phyloP scores from a whole-genome alignment of 2,113 vertebrate species.

The Penelope pileata region DNA sequence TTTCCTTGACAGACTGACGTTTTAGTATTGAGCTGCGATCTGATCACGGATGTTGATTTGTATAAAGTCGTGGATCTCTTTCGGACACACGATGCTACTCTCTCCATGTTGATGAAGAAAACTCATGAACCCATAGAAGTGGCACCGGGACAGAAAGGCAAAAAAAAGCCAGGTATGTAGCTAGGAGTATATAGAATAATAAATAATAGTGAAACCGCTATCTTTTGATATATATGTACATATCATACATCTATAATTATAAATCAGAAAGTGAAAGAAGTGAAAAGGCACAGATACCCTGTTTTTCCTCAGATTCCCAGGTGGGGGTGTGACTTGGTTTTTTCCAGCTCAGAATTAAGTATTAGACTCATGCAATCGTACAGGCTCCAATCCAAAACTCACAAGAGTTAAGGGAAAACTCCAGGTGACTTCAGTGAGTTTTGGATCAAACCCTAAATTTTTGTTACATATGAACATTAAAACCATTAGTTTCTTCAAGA shows the following conservation, averaged over 20 bases:
- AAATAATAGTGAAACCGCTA: neutral
- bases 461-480: constrained; percentile 50
- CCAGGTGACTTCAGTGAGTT: constrained; percentile 67
- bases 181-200: neutral
- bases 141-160: constrained; percentile 94
- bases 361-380: constrained; percentile 25
- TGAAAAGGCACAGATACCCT: neutral
- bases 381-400: constrained; percentile 58
- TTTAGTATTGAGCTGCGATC: constrained; percentile 93
- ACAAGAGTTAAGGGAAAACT: constrained; percentile 61
- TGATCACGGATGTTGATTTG: constrained; percentile 93
- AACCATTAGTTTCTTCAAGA: constrained; percentile 35
- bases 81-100: constrained; percentile 90
- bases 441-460: constrained; percentile 61
- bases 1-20: constrained; percentile 86
- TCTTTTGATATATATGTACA: neutral
- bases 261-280: neutral
- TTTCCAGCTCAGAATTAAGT: constrained; percentile 54
- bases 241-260: neutral
- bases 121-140: constrained; percentile 86
- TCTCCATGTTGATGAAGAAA: constrained; percentile 96
- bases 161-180: constrained; percentile 90
- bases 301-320: neutral
- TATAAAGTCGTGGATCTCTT: constrained; percentile 98
- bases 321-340: neutral